Evolutionary conservation across 2,113 vertebrate species (phyloP), one percentile per base, ranked within the genome.

Genomic region (Cygnus buccinator): DNA sequence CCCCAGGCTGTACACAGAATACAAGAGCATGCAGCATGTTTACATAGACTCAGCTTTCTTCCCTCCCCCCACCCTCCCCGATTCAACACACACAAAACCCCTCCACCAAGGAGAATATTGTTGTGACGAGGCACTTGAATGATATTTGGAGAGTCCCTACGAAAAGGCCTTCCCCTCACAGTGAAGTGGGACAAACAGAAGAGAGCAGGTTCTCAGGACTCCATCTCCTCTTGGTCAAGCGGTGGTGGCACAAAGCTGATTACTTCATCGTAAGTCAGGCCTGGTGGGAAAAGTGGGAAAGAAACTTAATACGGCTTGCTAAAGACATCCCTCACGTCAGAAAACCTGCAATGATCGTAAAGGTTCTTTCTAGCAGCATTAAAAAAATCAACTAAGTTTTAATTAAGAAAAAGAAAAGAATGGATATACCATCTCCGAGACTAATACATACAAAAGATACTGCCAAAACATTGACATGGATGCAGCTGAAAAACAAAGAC

Each of bases 191-290:
- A 95, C 46, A 11, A 78, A 90, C 87, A 93, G 84, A n/a, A 97
- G 87, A 92, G 93, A 94, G 86, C 87, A 54, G 93, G 58, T 75
- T 80, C 97, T 99, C 99, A 99, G 67, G 99, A 99, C 91, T 99
- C 99, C 99, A 99, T 99, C 97, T 99, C 99, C 54, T 99, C 99
- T 95, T 98, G 98, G 74, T 99, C 99, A 10, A 99, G 99, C 7
- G 98, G 98, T 1, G 98, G 99, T 1, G 99, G 98, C 97, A 98
- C 98, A 65, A 99, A 99, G 98, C 99, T 99, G 94, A 99, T 29
- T 9, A 99, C 98, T 97, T 99, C 99, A 37, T 99, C 99, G 0
- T 99, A 99, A 72, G 99, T 99, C 97, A 99, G 98, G 90, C 98
- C 99, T 99, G 87, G 68, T 48, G 73, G 48, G 59, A 37, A 89